Evolutionary conservation across 2,888 invertebrate species (phyloP).

Genomic region (Dicycla oo): DNA sequence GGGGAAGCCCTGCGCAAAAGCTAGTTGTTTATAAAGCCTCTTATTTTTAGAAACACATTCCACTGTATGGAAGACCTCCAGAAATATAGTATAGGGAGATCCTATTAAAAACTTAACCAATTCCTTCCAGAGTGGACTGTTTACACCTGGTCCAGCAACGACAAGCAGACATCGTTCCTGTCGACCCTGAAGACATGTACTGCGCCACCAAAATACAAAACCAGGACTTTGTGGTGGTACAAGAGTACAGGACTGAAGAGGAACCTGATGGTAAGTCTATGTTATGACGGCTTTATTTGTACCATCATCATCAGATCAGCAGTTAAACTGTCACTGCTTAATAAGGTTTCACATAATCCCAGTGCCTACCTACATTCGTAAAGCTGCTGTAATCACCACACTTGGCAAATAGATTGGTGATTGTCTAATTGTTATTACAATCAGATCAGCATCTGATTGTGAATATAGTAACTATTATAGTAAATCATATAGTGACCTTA

Average conservation of each 20-base stretch:
- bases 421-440: too few relatives aligned
- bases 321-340: not conserved
- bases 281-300: not conserved
- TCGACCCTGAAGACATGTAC: slow-evolving; percentile 97
- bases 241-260: slow-evolving; percentile 94
- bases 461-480: too few relatives aligned
- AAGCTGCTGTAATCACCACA: not conserved
- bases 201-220: slow-evolving; percentile 93
- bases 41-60: too few relatives aligned
- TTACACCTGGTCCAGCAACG: slow-evolving; percentile 93
- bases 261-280: slow-evolving; percentile 92
- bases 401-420: not conserved
- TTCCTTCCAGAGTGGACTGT: slow-evolving; percentile 92
- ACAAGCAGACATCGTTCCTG: slow-evolving; percentile 95
- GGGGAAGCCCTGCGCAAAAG: too few relatives aligned
- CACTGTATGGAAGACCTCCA: not conserved
- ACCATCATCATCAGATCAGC: not conserved
- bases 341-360: not conserved
- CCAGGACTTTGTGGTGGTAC: slow-evolving; percentile 94
- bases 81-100: not conserved
- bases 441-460: too few relatives aligned
- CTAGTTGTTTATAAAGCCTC: too few relatives aligned
- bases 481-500: too few relatives aligned
- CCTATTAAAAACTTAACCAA: not conserved
- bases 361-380: not conserved